Percentiles rank a stretch among this genome's conserved stretches.
These are phyloP conservation scores for Semaprochilodus insignis DNA, from an alignment of 2,797 vertebrate species.

Conservation along the genomic window DNA sequence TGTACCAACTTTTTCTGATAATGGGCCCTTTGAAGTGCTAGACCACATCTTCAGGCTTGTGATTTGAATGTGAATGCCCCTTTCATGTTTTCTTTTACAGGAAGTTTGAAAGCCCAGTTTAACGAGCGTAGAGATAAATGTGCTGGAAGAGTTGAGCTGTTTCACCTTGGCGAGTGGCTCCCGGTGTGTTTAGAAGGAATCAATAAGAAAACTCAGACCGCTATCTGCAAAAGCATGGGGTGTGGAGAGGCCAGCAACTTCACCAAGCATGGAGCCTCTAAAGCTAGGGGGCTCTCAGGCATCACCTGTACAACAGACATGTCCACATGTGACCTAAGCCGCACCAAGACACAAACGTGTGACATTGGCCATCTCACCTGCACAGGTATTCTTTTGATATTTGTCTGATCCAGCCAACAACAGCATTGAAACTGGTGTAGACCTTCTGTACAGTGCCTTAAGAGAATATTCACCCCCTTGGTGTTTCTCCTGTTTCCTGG, in stretches of 20 bases:
- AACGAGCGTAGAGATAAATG: constrained; percentile 50
- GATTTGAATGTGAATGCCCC: not conserved
- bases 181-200: constrained; percentile 36
- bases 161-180: not conserved
- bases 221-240: constrained; percentile 55
- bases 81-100: constrained; percentile 51
- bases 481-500: too few relatives aligned
- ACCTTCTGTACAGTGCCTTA: too few relatives aligned
- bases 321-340: not conserved
- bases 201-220: accelerated
- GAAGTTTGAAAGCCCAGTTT: constrained; percentile 52
- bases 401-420: not conserved
- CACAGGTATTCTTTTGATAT: constrained; percentile 30
- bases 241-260: constrained; percentile 53
- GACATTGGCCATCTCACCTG: constrained; percentile 31
- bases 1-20: too few relatives aligned
- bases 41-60: not conserved
- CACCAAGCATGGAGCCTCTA: accelerated
- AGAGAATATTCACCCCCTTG: too few relatives aligned
- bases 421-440: not conserved
- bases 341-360: accelerated
- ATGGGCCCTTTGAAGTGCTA: too few relatives aligned
- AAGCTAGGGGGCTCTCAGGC: not conserved
- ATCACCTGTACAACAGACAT: not conserved
- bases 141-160: constrained; percentile 62